Conservation (phyloP, 1,140 invertebrate species). For the Pseudomyrmex flavicornis region DNA sequence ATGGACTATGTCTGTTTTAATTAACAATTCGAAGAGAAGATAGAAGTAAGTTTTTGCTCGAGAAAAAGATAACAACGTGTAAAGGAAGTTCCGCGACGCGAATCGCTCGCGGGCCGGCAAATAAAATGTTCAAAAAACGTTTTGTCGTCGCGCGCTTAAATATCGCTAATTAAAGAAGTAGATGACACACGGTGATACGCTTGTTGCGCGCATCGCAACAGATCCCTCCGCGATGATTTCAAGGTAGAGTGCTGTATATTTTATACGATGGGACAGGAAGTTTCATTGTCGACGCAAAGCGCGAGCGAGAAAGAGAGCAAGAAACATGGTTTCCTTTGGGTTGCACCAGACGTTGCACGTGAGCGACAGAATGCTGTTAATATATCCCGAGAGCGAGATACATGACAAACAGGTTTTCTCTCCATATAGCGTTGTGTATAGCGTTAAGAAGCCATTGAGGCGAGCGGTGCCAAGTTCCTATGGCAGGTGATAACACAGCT, state of each 20-base stretch:
- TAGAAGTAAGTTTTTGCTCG: not conserved
- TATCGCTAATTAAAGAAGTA: slow-evolving; percentile 33
- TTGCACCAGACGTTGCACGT: slow-evolving; percentile 52
- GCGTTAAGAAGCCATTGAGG: slow-evolving; percentile 69
- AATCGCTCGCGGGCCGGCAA: not conserved
- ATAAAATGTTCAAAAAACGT: not conserved
- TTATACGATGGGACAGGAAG: slow-evolving; percentile 56
- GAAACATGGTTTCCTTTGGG: slow-evolving; percentile 69
- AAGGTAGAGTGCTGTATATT: slow-evolving; percentile 19
- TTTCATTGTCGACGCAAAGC: slow-evolving; percentile 58
- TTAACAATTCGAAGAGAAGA: not conserved
- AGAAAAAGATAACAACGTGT: not conserved
- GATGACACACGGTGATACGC: slow-evolving; percentile 20
- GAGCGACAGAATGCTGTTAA: slow-evolving; percentile 71
- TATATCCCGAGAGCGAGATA: slow-evolving; percentile 72
- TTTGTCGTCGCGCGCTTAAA: slow-evolving; percentile 10
- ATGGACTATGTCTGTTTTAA: not conserved
- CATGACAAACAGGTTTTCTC: slow-evolving; percentile 73
- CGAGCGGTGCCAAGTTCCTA: slow-evolving; percentile 68
- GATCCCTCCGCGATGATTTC: slow-evolving; percentile 34
- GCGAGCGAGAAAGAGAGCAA: slow-evolving; percentile 44
- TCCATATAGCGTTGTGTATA: slow-evolving; percentile 53
- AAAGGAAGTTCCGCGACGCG: not conserved
- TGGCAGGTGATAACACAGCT: slow-evolving; percentile 72
- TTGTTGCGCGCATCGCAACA: slow-evolving; percentile 40